Evolutionary conservation across 2,888 invertebrate species (phyloP).

Genomic region (Lithophane semibrunnea): DNA sequence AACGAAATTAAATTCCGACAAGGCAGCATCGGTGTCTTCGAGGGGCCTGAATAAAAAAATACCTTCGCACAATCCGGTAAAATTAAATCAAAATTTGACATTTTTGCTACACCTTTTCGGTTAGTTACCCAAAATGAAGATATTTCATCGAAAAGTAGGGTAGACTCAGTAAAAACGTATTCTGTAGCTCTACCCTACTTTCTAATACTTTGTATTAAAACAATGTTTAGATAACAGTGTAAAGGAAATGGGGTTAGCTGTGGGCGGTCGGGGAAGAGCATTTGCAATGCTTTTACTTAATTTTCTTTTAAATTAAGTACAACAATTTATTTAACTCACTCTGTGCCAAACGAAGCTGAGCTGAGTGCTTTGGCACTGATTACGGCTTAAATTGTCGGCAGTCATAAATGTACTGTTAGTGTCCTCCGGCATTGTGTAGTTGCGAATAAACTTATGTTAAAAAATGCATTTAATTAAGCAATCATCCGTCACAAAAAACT

Average conservation of each 20-base stretch:
- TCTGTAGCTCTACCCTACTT: background rate
- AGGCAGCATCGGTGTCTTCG: constrained; percentile 54
- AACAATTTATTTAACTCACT: constrained; percentile 37
- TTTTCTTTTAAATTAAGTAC: constrained; percentile 57
- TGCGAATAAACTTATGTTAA: too few relatives aligned
- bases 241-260: constrained; percentile 30
- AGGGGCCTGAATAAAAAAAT: constrained; percentile 69
- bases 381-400: constrained; percentile 25
- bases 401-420: constrained; percentile 7
- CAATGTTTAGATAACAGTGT: constrained; percentile 3
- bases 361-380: constrained; percentile 48
- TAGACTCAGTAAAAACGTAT: constrained; percentile 8
- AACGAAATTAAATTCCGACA: constrained; percentile 76
- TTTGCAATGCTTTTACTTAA: constrained; percentile 48
- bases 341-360: constrained; percentile 28
- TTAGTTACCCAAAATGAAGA: constrained; percentile 46
- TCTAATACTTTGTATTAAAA: constrained; percentile 14
- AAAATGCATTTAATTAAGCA: too few relatives aligned
- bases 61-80: constrained; percentile 61
- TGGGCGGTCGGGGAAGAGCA: constrained; percentile 35
- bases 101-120: constrained; percentile 59
- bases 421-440: background rate
- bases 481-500: too few relatives aligned
- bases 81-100: constrained; percentile 71
- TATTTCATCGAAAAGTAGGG: constrained; percentile 23